Base-by-base conservation (phyloP, 92 coral and sea anemone genomes). In the Zoanthus sansibaricus region DNA sequence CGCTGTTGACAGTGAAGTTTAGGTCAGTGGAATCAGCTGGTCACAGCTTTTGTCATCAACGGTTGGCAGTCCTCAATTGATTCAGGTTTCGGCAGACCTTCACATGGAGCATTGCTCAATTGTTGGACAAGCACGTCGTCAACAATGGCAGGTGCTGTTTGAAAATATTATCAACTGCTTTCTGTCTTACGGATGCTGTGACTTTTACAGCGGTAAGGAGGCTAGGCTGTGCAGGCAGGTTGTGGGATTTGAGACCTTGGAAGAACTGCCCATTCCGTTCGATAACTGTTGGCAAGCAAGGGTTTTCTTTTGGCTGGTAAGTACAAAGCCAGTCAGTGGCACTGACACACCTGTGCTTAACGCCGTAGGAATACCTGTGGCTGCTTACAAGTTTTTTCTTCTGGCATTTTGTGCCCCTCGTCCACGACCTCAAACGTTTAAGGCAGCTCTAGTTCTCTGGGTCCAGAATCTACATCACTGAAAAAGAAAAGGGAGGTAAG, bases 261-360 rank as follows among this genome's bases (percentile, higher is more conserved):
- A 66, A 7, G 84, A 79, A 79, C 30, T 59, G 54, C 13, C 84
- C 84, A 20, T 58, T 64, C 71, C 37, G 70, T 45, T 18, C 44
- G 11, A 79, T 14, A 4, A 79, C 69, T 15, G 71, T 49, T 25
- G 83, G 69, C 70, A 1, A 32, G 21, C 69, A 77, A 18, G 51
- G 42, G 83, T 77, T 77, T 61, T 32, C 72, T 79, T 78, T 78
- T 21, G 84, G 84, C 5, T 52, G 56, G 31, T 5, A 5, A 15
- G 78, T 45, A 75, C 79, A 75, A 2, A 45, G 59, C 79, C 61
- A 75, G 58, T 75, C 62, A 1, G 84, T 79, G 5, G 69, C 84
- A 17, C 21, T 59, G 42, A 17, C 10, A 33, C 37, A 72, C 72
- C 33, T 16, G 7, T 44, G 9, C 14, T 59, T 44, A 11, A 64